Evolutionary conservation across 1,140 invertebrate genomes (phyloP), one percentile per base, ranked within the genome.

Genomic region (Zophobas atratus): DNA sequence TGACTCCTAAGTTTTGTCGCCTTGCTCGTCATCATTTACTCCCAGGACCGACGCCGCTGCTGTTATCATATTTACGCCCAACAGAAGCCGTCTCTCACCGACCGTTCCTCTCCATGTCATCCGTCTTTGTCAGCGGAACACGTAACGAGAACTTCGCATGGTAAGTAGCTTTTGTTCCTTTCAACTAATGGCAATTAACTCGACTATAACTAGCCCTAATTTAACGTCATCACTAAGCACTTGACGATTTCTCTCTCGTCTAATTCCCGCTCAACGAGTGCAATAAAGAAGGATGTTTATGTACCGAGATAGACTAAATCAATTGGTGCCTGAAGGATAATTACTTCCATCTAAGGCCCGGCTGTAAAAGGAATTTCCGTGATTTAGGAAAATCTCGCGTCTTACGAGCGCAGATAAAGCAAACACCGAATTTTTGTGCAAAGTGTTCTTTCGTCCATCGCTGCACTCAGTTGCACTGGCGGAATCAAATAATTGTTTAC

Each of bases 131-230:
- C 76, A 63, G 48, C n/a, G 56, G 36, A 70, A 70, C 41, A 76
- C 57, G 57, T 76, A 76, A 76, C 48, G 75, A 70, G 63, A 76
- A 70, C 70, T 76, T 56, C 43, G 57, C 51, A 70, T 70, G 57
- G 57, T 70, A 76, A 76, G 51, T 70, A 70, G 57, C 67, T 57
- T 77, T 72, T 72, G 67, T 77, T 75, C 72, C 49, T 75, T 75
- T 75, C 55, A 57, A 41, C 70, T 73, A 77, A 77, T 77, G 76
- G 76, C 76, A 77, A 77, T 77, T 77, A 77, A 77, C 76, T 77
- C 71, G 76, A 77, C 76, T 73, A 77, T 77, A 77, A 77, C 76
- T 77, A 72, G 76, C 76, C 76, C 76, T 77, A 77, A 77, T 77
- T 77, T 77, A 72, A 55, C 76, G 34, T 72, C 55, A 77, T 76